phyloP scores from a whole-genome alignment of 2,797 vertebrate species.

The Gymnopithys bicolor region DNA sequence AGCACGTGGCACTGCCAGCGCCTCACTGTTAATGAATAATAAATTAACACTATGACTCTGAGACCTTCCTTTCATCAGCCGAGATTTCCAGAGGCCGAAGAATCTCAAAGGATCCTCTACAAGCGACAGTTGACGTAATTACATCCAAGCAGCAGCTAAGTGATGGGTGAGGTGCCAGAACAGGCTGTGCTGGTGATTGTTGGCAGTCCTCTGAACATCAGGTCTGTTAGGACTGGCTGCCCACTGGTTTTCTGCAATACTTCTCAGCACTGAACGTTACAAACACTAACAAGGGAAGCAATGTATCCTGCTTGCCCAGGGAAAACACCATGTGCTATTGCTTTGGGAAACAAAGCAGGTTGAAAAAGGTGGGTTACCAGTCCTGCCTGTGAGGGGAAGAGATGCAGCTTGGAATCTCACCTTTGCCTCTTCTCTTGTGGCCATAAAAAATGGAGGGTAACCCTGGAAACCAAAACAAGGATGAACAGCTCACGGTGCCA shows the following conservation, averaged over 20 bases:
- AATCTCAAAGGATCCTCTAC: slow-evolving; percentile 38
- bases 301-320: slow-evolving; percentile 20
- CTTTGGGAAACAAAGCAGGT: not conserved
- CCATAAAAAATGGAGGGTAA: not conserved
- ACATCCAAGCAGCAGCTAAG: slow-evolving; percentile 65
- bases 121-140: slow-evolving; percentile 25
- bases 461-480: not conserved
- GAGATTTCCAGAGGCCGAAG: slow-evolving; percentile 42
- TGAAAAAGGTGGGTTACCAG: slow-evolving; percentile 13
- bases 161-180: slow-evolving; percentile 55
- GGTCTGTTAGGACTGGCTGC: not conserved
- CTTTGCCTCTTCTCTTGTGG: not conserved
- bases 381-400: not conserved
- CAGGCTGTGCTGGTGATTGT: not conserved
- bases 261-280: rapidly evolving
- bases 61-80: slow-evolving; percentile 47
- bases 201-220: not conserved
- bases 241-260: not conserved
- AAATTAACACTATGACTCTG: slow-evolving; percentile 42
- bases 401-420: not conserved
- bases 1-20: not conserved
- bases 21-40: slow-evolving; percentile 49
- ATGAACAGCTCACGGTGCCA: not conserved
- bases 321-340: not conserved
- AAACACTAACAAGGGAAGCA: not conserved